Evolutionary conservation across 1,140 invertebrate species (phyloP), one percentile per base, ranked within the genome.

Genomic region (Zeugodacus cucurbitae): DNA sequence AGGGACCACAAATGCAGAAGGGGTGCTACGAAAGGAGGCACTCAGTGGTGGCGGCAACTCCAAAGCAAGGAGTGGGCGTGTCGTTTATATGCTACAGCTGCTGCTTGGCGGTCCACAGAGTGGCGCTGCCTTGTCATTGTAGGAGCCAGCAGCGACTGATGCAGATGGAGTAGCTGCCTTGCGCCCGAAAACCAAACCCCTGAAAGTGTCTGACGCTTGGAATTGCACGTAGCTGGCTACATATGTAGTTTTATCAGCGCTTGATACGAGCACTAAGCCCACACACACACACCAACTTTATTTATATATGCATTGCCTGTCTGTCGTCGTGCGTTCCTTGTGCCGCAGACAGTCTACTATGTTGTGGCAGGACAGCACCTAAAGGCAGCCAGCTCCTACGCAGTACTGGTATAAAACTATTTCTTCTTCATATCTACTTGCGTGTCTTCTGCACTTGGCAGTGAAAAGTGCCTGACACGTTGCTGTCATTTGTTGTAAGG

Each of bases 391-490:
- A n/a, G n/a, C n/a, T n/a, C n/a, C n/a, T 48, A 8, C 74, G 22
- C 22, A 78, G 70, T n/a, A 2, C 41, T 41, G 22, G 37, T 78
- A 6, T 74, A 32, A 74, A 74, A 74, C 67, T 74, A 37, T 37
- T 32, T 26, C 26, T 34, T 29, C 64, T 59, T 59, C 48, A 54
- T 54, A 62, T 14, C 70, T 22, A 14, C 34, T 41, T 41, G 70
- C 20, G 34, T 22, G 37, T 37, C 22, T 44, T 41, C 34, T 74
- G 74, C 44, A 26, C 41, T 48, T 82, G 74, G 26, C 74, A 82
- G 26, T 82, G 74, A 82, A 82, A 82, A 48, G 41, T 82, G 74
- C 74, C 74, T 82, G 74, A 82, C 74, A 82, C 74, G 74, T 82
- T 82, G 74, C 74, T 82, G 74, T 82, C 74, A 82, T 44, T 54